Base-by-base conservation (phyloP, 2,113 vertebrate species). In the Menidia beryllina region DNA sequence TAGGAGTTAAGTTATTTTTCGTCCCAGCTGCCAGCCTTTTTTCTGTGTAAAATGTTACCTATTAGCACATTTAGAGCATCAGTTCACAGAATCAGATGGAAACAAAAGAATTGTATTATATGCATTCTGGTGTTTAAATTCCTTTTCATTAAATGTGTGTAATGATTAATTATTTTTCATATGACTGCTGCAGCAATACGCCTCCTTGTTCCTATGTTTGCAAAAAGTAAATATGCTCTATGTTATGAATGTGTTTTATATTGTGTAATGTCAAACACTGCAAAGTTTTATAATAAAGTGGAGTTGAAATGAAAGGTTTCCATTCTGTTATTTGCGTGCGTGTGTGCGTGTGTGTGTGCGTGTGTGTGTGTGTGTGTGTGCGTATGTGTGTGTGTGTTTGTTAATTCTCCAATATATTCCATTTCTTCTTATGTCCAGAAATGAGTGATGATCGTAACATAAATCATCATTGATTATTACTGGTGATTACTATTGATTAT, bases 71-170 rank as follows among this genome's bases (percentile, higher is more conserved):
- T 14, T 77, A 27, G 14, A 26, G 39, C 36, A 75, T 47, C 24
- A 45, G 54, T 30, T 23, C 25, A 25, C 24, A 27, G 21, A 64
- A 57, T 39, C 6, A 56, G 23, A 25, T 59, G 23, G 5, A 48
- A 26, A 49, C 26, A 53, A 43, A 36, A 67, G 48, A 24, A 45
- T 9, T 73, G 64, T 79, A 60, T 56, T 62, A 73, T 34, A 34
- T 34, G 30, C 30, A 57, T n/a, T n/a, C n/a, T n/a, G n/a, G n/a
- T n/a, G n/a, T n/a, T n/a, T n/a, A n/a, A n/a, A n/a, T n/a, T n/a
- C n/a, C n/a, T n/a, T n/a, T n/a, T n/a, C n/a, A n/a, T n/a, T n/a
- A n/a, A n/a, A 66, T 54, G 27, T 63, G 53, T 69, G 23, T 2
- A 58, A 41, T 15, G 26, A 36, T 2, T 1, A 25, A 21, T 43